A percentile compares a stretch with the other conserved stretches of the same genome.
phyloP scores from a whole-genome alignment of 2,888 invertebrate species.

The Parascotia fuliginaria region DNA sequence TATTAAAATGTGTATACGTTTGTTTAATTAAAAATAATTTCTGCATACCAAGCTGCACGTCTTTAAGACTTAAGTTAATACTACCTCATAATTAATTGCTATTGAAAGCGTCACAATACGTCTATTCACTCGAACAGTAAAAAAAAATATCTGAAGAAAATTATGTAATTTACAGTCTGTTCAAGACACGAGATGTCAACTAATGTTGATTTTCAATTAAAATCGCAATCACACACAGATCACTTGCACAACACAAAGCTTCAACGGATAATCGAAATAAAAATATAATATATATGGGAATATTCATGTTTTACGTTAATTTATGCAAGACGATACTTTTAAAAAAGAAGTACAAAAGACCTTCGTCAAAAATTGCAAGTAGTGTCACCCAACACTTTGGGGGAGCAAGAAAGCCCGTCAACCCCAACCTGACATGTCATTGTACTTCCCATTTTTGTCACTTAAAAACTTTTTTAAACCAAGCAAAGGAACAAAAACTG shows the following conservation, averaged over 20 bases:
- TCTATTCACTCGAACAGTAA: background rate
- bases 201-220: slow-evolving; percentile 54
- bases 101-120: background rate
- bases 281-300: slow-evolving; percentile 77
- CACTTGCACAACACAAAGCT: slow-evolving; percentile 40
- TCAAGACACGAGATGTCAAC: slow-evolving; percentile 15
- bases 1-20: too few species aligned
- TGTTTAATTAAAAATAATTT: too few species aligned
- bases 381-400: slow-evolving; percentile 79
- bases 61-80: too few species aligned
- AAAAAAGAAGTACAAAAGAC: slow-evolving; percentile 68
- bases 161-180: slow-evolving; percentile 17
- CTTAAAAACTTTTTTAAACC: slow-evolving; percentile 72
- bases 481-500: slow-evolving; percentile 76
- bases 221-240: slow-evolving; percentile 43
- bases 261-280: slow-evolving; percentile 38
- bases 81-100: too few species aligned
- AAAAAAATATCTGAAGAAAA: slow-evolving; percentile 8
- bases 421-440: slow-evolving; percentile 81
- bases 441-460: slow-evolving; percentile 81
- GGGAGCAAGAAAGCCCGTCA: slow-evolving; percentile 68
- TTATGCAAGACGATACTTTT: slow-evolving; percentile 81
- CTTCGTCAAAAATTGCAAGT: slow-evolving; percentile 78
- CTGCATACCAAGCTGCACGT: too few species aligned
- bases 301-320: slow-evolving; percentile 81